Evolutionary conservation across 1,140 invertebrate genomes (phyloP), one percentile per base, ranked within the genome.

Genomic region (Euglossa dilemma): DNA sequence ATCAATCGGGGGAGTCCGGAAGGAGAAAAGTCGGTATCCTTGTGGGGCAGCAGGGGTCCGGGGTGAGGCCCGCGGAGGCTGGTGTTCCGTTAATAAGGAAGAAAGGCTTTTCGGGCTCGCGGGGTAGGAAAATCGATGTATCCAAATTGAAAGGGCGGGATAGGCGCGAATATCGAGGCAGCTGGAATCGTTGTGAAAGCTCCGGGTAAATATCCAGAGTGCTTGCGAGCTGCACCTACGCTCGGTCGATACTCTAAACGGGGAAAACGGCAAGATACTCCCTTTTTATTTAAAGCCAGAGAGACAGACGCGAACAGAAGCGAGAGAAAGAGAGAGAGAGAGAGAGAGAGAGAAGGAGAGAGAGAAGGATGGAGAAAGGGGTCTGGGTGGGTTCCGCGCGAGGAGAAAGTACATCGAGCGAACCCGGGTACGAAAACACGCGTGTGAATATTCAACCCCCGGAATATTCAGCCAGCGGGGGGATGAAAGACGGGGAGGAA

Each of bases 371-470:
- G 6, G 14, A 20, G 52, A 7, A 28, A 45, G 7, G 6, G 36
- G 25, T 45, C 36, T 36, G 36, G 56, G 54, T 50, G 28, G 28
- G 77, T 80, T 63, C 56, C 77, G 56, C 45, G 25, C 77, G 67
- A 73, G 20, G 59, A 28, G 72, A 66, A 71, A 78, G 45, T 78
- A 61, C 81, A 69, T 78, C 64, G 73, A 78, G 73, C 81, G 81
- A 69, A 36, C 28, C 54, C 47, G 74, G 56, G n/a, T 43, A 69
- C n/a, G 64, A 69, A 61, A 69, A 78, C 75, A 59, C 47, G 66
- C 80, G 74, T 57, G 74, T 70, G 74, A 83, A 82, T 82, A 82
- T 75, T 74, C 79, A 81, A 50, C 56, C 66, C 47, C 9, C n/a
- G 66, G 57, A 74, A 80, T 80, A 74, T 80, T 80, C 79, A 74